Base-by-base conservation (phyloP, 2,888 invertebrate species). In the Listrodromus nycthemerus region DNA sequence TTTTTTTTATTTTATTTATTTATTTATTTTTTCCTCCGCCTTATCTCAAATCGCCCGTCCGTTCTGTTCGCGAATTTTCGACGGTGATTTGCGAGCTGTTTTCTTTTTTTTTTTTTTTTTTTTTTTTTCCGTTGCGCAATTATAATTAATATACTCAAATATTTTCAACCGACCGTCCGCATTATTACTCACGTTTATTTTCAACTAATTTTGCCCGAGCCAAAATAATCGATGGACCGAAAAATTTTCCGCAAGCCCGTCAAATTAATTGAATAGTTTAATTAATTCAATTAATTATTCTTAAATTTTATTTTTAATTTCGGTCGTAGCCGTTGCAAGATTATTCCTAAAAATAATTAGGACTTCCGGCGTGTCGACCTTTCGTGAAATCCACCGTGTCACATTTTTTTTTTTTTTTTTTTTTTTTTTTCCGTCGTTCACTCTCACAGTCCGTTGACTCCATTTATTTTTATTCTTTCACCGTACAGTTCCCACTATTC, bases 331-430 rank as follows among this genome's bases (percentile, higher is more conserved):
- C n/a, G n/a, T n/a, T n/a, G n/a, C n/a, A n/a, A n/a, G n/a, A n/a
- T n/a, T n/a, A n/a, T n/a, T n/a, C n/a, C n/a, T n/a, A n/a, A n/a
- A n/a, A n/a, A n/a, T n/a, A n/a, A n/a, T n/a, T n/a, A n/a, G n/a
- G n/a, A n/a, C n/a, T n/a, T n/a, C n/a, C n/a, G n/a, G n/a, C n/a
- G n/a, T n/a, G n/a, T n/a, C n/a, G n/a, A n/a, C n/a, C n/a, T n/a
- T n/a, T n/a, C n/a, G n/a, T n/a, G n/a, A n/a, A n/a, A n/a, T n/a
- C n/a, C n/a, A n/a, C n/a, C 77, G 69, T 69, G 58, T 69, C 61
- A 77, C 77, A 77, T 50, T 69, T 77, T 77, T 77, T 67, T 50
- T n/a, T 30, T 19, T 30, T 61, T 61, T 21, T 10, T 58, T 58
- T 45, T 41, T 58, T 52, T 24, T 76, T 69, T 69, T 41, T 45